Evolutionary conservation across 2,888 invertebrate genomes (phyloP), one percentile per base, ranked within the genome.

Genomic region (Aricia artaxerxes): DNA sequence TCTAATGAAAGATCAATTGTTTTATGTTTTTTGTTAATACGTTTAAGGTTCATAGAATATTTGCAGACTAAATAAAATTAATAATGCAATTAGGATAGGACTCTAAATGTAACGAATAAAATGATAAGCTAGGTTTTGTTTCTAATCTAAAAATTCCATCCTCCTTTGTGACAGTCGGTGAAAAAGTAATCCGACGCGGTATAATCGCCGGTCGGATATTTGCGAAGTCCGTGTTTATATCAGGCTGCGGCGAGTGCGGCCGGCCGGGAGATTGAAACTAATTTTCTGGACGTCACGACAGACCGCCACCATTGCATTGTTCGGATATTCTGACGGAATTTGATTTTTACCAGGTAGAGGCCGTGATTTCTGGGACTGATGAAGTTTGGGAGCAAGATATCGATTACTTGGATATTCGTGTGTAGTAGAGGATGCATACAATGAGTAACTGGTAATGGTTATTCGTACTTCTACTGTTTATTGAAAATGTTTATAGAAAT

Each of bases 281-380:
- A 93, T 93, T 92, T 92, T 90, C 90, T 87, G 84, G 85, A 87
- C 88, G 91, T 92, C 90, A 91, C 85, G 84, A 85, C 82, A 85
- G 83, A 82, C 83, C 82, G 83, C 83, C 84, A 83, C 84, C 82
- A 84, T 84, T 83, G 82, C 82, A 84, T 84, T 83, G 82, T 83
- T 83, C 83, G 82, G 84, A 84, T 86, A 84, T 86, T 85, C 86
- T 85, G 87, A 86, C 87, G 87, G 83, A 85, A 86, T 87, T 85
- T 84, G 83, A 82, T 85, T 85, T 85, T 83, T 83, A 85, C 86
- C 82, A 2, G 57, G 13, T 13, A 11, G 13, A 53, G 82, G 82
- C 80, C 78, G 79, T 76, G 80, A 79, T 81, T 82, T 80, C 81
- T 81, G 80, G 79, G 77, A 72, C 73, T 77, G 60, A 35, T 69